phyloP scores from a whole-genome alignment of 1,140 invertebrate species.

The Ruditapes philippinarum region DNA sequence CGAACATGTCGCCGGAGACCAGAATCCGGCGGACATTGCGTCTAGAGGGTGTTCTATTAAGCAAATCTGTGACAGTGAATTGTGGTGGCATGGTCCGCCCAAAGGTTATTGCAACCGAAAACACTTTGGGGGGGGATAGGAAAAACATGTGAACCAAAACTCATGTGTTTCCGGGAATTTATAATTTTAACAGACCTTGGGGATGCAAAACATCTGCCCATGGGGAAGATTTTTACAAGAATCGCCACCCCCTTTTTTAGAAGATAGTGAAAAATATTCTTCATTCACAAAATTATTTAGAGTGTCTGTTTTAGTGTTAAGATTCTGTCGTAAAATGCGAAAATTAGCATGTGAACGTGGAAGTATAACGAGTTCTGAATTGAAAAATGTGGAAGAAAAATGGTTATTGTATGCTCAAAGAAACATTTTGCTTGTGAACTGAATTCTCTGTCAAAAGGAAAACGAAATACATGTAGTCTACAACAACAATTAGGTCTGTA shows the following conservation, averaged over 20 bases:
- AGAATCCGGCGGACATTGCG: slow-evolving; percentile 48
- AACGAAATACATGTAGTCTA: background rate
- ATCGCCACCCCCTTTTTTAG: too few relatives aligned
- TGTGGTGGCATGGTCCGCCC: slow-evolving; percentile 21
- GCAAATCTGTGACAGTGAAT: background rate
- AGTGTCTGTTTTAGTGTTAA: background rate
- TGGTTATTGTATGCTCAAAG: background rate
- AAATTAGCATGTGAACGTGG: background rate
- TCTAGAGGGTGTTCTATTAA: background rate
- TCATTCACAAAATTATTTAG: slow-evolving; percentile 2
- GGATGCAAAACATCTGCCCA: too few relatives aligned
- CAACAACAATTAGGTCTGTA: background rate
- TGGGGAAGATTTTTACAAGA: too few relatives aligned
- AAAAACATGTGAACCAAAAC: too few relatives aligned
- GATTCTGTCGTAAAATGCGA: background rate
- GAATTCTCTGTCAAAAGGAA: background rate
- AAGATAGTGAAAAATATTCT: too few relatives aligned
- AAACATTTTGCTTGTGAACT: background rate
- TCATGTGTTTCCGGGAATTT: too few relatives aligned
- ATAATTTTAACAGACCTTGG: too few relatives aligned
- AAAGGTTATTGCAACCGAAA: background rate
- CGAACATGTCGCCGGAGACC: background rate
- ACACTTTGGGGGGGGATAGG: background rate
- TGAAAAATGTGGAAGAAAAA: background rate
- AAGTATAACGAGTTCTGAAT: background rate